Base-by-base conservation (phyloP, 2,797 vertebrate species). In the Eulemur albifrons region DNA sequence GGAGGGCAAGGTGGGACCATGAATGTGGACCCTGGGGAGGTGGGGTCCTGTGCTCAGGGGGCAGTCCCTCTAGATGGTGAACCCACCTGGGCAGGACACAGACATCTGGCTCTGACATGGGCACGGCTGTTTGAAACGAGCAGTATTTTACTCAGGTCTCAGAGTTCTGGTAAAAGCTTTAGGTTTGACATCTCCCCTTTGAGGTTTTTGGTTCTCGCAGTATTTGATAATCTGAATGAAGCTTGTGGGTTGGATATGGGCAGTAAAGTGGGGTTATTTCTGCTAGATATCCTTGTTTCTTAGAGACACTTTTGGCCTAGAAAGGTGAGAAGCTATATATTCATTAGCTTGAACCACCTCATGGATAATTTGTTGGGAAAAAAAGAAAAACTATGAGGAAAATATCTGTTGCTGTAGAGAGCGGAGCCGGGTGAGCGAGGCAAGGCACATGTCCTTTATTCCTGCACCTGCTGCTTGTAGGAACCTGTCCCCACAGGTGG, bases 401-500 rank as follows among this genome's bases (percentile, higher is more conserved):
- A 48, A 21, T 83, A 3, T 9, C 17, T 81, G 32, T 35, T 13
- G 0, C 45, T 25, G 1, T 12, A 59, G 84, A 52, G 52, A 67
- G 38, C 1, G 13, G 67, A 63, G 72, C 25, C 4, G 6, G 89
- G 2, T 15, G 0, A 50, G 45, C 2, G 18, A 65, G 65, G 77
- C 32, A 7, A 48, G 65, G 82, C 32, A 7, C 69, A 10, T 1
- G 4, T 21, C 30, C 63, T 9, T 77, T 12, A 40, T 54, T 23
- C n/a, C 7, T 8, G 9, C 11, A 38, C 25, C 38, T 54, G 32
- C 11, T 63, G 45, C 43, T 77, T 12, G 9, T 57, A 35, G 87
- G 45, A n/a, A 20, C 10, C 7, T 3, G 11, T 4, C n/a, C 18
- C 45, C n/a, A 1, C 0, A 0, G 4, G 54, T 30, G 32, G 35